phyloP scores from a whole-genome alignment of 1,140 invertebrate genomes.

The Ylistrum balloti region DNA sequence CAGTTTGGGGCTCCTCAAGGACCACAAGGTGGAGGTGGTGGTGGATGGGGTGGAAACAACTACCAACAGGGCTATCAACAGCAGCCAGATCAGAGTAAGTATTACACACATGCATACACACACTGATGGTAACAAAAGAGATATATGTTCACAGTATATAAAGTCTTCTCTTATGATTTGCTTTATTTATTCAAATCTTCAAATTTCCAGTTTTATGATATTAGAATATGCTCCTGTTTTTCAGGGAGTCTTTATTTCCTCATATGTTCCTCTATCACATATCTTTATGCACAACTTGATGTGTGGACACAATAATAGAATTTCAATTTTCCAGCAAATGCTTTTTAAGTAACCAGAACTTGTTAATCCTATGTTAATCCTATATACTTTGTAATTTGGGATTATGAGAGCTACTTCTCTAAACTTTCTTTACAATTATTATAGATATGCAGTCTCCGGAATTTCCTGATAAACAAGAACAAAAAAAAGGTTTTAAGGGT shows the following conservation, averaged over 20 bases:
- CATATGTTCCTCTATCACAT: conserved; percentile 34
- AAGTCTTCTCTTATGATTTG: too few species aligned
- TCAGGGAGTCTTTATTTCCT: not conserved
- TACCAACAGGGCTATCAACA: conserved; percentile 81
- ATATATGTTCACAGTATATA: too few species aligned
- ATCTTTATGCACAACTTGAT: not conserved
- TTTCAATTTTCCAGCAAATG: not conserved
- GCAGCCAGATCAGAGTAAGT: conserved; percentile 82
- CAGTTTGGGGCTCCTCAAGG: conserved; percentile 71
- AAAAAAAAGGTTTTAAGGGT: not conserved
- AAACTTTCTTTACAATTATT: conserved; percentile 34
- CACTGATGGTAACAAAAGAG: too few species aligned
- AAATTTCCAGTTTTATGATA: too few species aligned
- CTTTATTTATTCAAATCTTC: too few species aligned
- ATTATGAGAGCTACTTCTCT: too few species aligned
- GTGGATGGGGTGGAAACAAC: conserved; percentile 84
- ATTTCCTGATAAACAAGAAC: not conserved
- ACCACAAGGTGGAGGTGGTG: conserved; percentile 58
- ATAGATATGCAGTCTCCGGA: conserved; percentile 24
- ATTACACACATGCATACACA: not conserved
- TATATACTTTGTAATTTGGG: too few species aligned
- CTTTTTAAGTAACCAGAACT: too few species aligned
- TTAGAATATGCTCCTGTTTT: not conserved
- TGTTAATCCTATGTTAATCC: not conserved
- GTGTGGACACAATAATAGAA: not conserved